Conservation (phyloP, 2,888 invertebrate species). For the Perdita meconis region DNA sequence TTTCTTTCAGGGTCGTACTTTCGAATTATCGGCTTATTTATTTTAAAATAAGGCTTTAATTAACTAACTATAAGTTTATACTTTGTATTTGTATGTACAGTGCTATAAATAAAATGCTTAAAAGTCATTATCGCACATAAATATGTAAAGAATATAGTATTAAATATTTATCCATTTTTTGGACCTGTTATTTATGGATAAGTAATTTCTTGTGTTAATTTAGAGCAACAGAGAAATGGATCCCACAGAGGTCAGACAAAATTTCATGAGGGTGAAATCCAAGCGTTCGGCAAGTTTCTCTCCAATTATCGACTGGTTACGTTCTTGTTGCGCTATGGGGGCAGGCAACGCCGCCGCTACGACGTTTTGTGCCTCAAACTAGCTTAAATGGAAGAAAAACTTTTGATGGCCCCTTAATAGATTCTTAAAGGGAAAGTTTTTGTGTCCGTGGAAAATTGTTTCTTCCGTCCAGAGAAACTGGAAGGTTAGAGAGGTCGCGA, state of each 20-base stretch:
- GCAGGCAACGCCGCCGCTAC: conserved; percentile 28
- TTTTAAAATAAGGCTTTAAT: no score
- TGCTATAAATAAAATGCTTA: no score
- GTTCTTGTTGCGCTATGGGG: conserved; percentile 27
- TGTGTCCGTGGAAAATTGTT: conserved; percentile 43
- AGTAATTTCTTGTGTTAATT: no score
- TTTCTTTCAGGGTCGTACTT: no score
- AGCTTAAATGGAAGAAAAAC: conserved; percentile 51
- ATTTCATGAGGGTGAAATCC: conserved; percentile 26
- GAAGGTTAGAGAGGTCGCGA: conserved; percentile 2
- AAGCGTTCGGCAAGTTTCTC: conserved; percentile 36
- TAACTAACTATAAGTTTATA: no score
- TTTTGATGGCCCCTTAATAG: conserved; percentile 52
- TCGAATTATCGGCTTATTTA: no score
- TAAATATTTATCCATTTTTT: no score
- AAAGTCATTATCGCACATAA: no score
- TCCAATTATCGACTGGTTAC: conserved; percentile 59
- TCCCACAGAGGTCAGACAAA: background rate
- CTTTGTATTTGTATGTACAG: no score
- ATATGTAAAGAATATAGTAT: no score
- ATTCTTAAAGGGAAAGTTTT: conserved; percentile 55
- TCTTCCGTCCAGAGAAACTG: background rate
- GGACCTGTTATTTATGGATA: no score
- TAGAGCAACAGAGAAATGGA: no score
- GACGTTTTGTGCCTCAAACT: conserved; percentile 41